phyloP scores from a whole-genome alignment of 2,113 vertebrate species.

The Galemys pyrenaicus region DNA sequence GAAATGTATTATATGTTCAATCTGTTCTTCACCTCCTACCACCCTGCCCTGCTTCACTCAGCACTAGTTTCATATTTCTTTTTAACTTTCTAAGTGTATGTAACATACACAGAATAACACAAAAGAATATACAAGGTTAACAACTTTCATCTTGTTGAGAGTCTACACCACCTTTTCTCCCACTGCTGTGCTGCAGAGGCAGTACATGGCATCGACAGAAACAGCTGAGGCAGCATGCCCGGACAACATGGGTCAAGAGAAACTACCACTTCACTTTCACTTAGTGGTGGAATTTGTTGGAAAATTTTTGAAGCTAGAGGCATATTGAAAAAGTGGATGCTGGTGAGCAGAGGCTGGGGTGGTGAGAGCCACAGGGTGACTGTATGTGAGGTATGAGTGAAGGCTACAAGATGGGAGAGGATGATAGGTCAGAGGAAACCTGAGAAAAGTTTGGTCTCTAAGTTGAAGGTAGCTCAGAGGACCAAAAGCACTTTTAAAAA shows the following conservation, averaged over 20 bases:
- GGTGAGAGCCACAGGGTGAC: not conserved
- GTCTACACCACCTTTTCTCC: not conserved
- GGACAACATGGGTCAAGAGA: not conserved
- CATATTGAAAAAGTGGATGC: not conserved
- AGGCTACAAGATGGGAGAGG: not conserved
- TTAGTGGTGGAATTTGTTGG: not conserved
- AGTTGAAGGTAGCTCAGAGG: constrained; percentile 43
- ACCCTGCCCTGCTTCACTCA: not conserved
- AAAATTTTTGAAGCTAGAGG: not conserved
- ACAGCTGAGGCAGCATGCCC: not conserved
- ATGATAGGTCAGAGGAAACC: constrained; percentile 9
- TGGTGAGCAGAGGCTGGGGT: not conserved
- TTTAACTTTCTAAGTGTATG: not conserved
- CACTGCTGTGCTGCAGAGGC: too few relatives aligned
- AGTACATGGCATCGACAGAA: not conserved
- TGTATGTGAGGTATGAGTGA: not conserved
- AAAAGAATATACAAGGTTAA: not conserved
- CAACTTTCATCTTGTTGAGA: not conserved
- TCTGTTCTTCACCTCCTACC: not conserved
- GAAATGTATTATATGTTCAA: not conserved
- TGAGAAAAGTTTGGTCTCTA: not conserved
- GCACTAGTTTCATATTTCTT: not conserved
- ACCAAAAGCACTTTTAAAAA: constrained; percentile 54
- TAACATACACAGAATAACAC: not conserved
- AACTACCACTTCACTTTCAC: not conserved